Conservation (phyloP, 2,113 vertebrate genomes). For the Myanophis thanlyinensis region DNA sequence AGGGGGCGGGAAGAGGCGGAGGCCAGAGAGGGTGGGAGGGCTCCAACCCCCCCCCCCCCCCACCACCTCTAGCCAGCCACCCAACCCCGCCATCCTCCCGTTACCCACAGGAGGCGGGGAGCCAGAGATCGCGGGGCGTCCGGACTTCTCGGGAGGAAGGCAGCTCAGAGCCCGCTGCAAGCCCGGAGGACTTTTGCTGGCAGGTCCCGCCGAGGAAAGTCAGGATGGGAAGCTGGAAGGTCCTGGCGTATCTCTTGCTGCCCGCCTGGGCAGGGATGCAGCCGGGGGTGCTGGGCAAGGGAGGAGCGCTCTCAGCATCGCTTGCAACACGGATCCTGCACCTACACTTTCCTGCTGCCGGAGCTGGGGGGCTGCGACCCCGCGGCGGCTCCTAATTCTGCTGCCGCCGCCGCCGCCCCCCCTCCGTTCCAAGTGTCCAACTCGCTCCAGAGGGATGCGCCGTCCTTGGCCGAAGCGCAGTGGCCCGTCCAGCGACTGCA, state of each 20-base stretch:
- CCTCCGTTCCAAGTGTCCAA: conserved; percentile 74
- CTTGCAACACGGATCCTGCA: conserved; percentile 78
- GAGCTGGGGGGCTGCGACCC: conserved; percentile 72
- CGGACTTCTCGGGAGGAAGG: not conserved
- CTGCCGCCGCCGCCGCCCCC: conserved; percentile 34
- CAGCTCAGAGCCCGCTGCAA: not conserved
- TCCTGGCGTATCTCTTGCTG: not conserved
- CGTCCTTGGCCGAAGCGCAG: conserved; percentile 55
- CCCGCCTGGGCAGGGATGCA: conserved; percentile 46
- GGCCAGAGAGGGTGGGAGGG: conserved; percentile 27
- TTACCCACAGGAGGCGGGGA: conserved; percentile 48
- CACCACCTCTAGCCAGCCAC: too few species aligned
- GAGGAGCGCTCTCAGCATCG: conserved; percentile 69
- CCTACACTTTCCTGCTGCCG: conserved; percentile 81
- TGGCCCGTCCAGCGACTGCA: conserved; percentile 74
- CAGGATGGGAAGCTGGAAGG: not conserved
- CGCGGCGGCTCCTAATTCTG: not conserved
- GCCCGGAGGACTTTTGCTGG: not conserved
- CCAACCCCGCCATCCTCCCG: conserved; percentile 60
- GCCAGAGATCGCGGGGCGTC: conserved; percentile 50
- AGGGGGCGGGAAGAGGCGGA: not conserved
- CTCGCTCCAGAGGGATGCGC: conserved; percentile 74
- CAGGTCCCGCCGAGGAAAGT: not conserved
- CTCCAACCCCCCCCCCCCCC: conserved; percentile 46
- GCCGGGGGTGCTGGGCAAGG: not conserved